Conservation (phyloP, 2,797 vertebrate genomes). For the Morelia viridis region DNA sequence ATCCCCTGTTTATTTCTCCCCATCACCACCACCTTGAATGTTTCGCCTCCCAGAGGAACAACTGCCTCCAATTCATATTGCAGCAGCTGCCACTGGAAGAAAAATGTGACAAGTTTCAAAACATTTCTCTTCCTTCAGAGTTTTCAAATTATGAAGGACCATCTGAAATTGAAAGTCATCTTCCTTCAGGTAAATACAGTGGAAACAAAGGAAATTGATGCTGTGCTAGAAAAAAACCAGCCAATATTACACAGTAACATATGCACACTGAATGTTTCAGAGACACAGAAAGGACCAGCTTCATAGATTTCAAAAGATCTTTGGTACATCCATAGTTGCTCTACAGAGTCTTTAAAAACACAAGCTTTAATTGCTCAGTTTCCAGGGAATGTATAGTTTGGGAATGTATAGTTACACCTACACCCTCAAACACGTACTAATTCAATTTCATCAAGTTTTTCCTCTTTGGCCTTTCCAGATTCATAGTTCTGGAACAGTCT, state of each 20-base stretch:
- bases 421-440: constrained; percentile 44
- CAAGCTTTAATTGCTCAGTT: constrained; percentile 38
- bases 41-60: constrained; percentile 8
- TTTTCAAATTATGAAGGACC: constrained; percentile 12
- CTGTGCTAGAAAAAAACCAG: constrained; percentile 35
- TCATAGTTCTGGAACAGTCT: constrained; percentile 43
- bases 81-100: constrained; percentile 20
- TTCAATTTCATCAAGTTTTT: constrained; percentile 58
- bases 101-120: constrained; percentile 25
- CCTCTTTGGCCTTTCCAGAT: constrained; percentile 53
- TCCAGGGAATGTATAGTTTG: constrained; percentile 40
- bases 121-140: constrained; percentile 6
- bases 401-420: constrained; percentile 19
- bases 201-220: constrained; percentile 13
- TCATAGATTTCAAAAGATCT: constrained; percentile 62
- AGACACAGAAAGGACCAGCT: constrained; percentile 37
- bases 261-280: constrained; percentile 48
- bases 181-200: not conserved
- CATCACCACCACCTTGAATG: not conserved
- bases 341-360: constrained; percentile 42
- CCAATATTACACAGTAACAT: constrained; percentile 52
- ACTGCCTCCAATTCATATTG: not conserved
- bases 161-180: not conserved
- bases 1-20: not conserved
- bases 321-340: constrained; percentile 41